Conservation (phyloP, 1,140 invertebrate species). For the Bradynema listronoti region DNA sequence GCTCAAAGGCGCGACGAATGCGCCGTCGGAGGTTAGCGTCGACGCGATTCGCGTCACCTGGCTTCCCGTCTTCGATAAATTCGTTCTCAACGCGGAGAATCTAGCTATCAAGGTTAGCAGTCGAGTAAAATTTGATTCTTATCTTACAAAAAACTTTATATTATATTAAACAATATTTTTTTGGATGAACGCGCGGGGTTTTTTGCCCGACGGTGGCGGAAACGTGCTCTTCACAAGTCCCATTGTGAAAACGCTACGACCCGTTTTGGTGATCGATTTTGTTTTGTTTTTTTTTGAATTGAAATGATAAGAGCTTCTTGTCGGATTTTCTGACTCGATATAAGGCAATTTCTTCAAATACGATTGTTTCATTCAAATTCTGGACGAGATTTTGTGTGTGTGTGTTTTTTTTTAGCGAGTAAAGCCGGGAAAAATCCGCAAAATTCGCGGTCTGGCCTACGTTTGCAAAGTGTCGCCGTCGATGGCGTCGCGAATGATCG, state of each 20-base stretch:
- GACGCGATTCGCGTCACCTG: conserved; percentile 52
- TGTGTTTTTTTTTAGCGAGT: conserved; percentile 56
- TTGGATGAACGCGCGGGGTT: conserved; percentile 70
- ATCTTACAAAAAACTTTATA: conserved; percentile 5
- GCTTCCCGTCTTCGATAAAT: conserved; percentile 61
- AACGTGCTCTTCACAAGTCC: conserved; percentile 82
- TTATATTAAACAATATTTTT: conserved; percentile 28
- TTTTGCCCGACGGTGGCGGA: conserved; percentile 78
- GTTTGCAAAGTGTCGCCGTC: conserved; percentile 68
- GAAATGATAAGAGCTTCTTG: too few relatives aligned
- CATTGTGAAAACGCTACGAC: conserved; percentile 66
- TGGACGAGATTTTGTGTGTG: neutral
- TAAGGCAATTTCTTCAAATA: neutral
- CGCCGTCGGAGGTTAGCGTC: conserved; percentile 60
- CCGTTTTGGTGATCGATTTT: conserved; percentile 64
- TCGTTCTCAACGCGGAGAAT: conserved; percentile 78
- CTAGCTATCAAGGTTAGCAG: conserved; percentile 71
- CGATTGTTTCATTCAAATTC: neutral
- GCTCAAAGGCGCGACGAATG: conserved; percentile 81
- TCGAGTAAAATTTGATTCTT: conserved; percentile 2
- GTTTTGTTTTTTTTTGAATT: conserved; percentile 10
- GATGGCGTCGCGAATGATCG: conserved; percentile 69
- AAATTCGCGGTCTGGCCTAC: conserved; percentile 77
- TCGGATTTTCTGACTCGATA: too few relatives aligned
- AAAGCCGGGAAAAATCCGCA: conserved; percentile 83